A percentile compares a stretch with the other conserved stretches of the same genome.
These are phyloP conservation scores for Gastracanthus pulcherrimus DNA, from an alignment of 2,888 invertebrate genomes.

Conservation along the genomic window DNA sequence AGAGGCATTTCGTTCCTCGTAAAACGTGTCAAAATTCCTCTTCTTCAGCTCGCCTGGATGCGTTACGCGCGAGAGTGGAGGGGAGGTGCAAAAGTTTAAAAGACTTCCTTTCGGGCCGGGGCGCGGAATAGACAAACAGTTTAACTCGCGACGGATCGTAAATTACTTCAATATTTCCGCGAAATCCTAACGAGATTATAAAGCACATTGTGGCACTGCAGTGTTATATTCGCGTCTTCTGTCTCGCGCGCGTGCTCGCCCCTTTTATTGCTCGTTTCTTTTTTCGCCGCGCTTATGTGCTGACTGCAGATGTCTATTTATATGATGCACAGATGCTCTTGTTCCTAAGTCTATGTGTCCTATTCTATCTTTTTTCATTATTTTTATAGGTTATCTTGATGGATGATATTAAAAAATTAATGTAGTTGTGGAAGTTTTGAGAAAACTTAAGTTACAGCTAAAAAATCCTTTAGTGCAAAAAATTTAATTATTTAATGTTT, in stretches of 20 bases:
- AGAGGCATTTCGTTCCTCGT: conserved; percentile 39
- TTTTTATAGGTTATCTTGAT: too few relatives aligned
- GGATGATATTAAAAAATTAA: too few relatives aligned
- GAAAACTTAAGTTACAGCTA: too few relatives aligned
- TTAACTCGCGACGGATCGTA: conserved; percentile 73
- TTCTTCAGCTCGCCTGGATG: not conserved
- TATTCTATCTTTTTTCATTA: too few relatives aligned
- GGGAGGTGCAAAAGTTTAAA: conserved; percentile 47
- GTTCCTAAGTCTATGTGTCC: too few relatives aligned
- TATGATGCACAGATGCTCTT: not conserved
- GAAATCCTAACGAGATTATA: conserved; percentile 77
- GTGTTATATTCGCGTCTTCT: conserved; percentile 21
- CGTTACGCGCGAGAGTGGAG: not conserved
- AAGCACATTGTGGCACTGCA: conserved; percentile 70
- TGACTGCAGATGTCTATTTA: not conserved
- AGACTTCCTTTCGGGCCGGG: conserved; percentile 45
- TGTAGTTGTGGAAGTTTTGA: too few relatives aligned
- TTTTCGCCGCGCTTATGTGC: not conserved
- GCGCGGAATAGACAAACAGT: conserved; percentile 54
- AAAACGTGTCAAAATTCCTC: conserved; percentile 43
- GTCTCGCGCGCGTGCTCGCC: conserved; percentile 38
- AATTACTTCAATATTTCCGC: conserved; percentile 77
- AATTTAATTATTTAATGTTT: too few relatives aligned
- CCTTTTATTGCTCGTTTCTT: not conserved
- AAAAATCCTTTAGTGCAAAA: too few relatives aligned